These are phyloP conservation scores for Drosophila neonasuta DNA, from an alignment of 2,888 invertebrate genomes.

Conservation along the genomic window DNA sequence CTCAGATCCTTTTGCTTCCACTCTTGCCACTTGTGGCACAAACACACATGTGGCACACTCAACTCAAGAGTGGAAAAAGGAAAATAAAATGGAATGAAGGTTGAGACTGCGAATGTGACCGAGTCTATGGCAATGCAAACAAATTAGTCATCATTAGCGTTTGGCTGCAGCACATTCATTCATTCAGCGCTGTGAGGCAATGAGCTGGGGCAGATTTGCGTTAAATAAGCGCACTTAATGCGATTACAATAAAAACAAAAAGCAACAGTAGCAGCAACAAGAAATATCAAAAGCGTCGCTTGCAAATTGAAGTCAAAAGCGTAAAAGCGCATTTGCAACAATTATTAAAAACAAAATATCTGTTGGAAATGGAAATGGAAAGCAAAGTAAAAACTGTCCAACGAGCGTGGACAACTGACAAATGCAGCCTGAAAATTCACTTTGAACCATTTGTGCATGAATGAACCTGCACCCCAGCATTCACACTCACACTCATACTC, in stretches of 20 bases:
- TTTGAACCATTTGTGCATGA: slow-evolving; percentile 80
- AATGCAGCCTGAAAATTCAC: slow-evolving; percentile 69
- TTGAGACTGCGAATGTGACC: slow-evolving; percentile 31
- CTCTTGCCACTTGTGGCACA: slow-evolving; percentile 65
- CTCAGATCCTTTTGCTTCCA: slow-evolving; percentile 17
- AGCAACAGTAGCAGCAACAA: slow-evolving; percentile 30
- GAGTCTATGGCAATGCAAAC: slow-evolving; percentile 69
- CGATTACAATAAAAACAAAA: slow-evolving; percentile 72
- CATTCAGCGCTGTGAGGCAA: slow-evolving; percentile 19
- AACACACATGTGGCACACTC: slow-evolving; percentile 70
- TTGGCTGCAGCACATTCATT: slow-evolving; percentile 55
- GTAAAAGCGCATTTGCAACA: slow-evolving; percentile 81
- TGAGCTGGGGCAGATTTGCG: slow-evolving; percentile 74
- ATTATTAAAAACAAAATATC: slow-evolving; percentile 57
- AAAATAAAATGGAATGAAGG: slow-evolving; percentile 8
- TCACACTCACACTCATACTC: slow-evolving; percentile 19
- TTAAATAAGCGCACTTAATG: slow-evolving; percentile 81
- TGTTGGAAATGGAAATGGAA: slow-evolving; percentile 49
- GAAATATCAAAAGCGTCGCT: slow-evolving; percentile 73
- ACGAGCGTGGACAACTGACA: slow-evolving; percentile 63
- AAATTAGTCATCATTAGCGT: slow-evolving; percentile 81
- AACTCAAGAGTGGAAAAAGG: slow-evolving; percentile 17
- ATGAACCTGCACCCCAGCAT: slow-evolving; percentile 61
- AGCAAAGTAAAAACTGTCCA: slow-evolving; percentile 14
- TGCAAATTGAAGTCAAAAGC: slow-evolving; percentile 76